A percentile compares a stretch with the other conserved stretches of the same genome.
These are phyloP conservation scores for Megaustenia siamemsis DNA, from an alignment of 2,888 invertebrate genomes.

Conservation along the genomic window DNA sequence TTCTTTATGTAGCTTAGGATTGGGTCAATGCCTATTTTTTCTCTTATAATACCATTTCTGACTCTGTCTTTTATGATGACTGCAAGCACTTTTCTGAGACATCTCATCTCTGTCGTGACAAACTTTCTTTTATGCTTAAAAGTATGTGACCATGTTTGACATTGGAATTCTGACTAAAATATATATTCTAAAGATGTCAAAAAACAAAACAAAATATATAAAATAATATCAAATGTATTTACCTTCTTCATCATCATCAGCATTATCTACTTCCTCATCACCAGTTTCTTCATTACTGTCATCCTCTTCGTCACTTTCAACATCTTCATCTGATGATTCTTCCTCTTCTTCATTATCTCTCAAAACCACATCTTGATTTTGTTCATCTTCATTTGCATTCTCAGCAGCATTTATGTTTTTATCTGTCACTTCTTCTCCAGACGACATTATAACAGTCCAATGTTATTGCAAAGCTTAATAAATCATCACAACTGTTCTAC, in stretches of 20 bases:
- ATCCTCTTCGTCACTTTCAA: conserved; percentile 31
- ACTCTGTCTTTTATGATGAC: too few relatives aligned
- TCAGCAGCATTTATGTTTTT: conserved; percentile 58
- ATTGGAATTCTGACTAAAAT: too few relatives aligned
- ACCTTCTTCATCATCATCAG: conserved; percentile 46
- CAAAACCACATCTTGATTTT: conserved; percentile 35
- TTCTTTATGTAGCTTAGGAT: too few relatives aligned
- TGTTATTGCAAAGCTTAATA: background rate
- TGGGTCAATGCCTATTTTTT: too few relatives aligned
- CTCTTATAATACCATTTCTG: too few relatives aligned
- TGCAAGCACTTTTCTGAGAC: too few relatives aligned
- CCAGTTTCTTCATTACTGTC: conserved; percentile 35
- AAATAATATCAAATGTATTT: background rate
- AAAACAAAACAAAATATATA: background rate
- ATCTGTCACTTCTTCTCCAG: background rate
- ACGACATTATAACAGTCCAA: conserved; percentile 1
- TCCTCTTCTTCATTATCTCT: conserved; percentile 38
- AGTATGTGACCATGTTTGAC: too few relatives aligned
- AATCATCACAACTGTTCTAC: background rate
- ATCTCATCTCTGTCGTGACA: too few relatives aligned
- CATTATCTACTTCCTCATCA: conserved; percentile 42
- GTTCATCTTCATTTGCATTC: conserved; percentile 52
- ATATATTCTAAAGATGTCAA: too few relatives aligned
- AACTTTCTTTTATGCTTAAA: too few relatives aligned
- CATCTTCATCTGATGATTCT: conserved; percentile 38